Base-by-base conservation (phyloP, 2,113 vertebrate species). In the Diadophis punctatus region DNA sequence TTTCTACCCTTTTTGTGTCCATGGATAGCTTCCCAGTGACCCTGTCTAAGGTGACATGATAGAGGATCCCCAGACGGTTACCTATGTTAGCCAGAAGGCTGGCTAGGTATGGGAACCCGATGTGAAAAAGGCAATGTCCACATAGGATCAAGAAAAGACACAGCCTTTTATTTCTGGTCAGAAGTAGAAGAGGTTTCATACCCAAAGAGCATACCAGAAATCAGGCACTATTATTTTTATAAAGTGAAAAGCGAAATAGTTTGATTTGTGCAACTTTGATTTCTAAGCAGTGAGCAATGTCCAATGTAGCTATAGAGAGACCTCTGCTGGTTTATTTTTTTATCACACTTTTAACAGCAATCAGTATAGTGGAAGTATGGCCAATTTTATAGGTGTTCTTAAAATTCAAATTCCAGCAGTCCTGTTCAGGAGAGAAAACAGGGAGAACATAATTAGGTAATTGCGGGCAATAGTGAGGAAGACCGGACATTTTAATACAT, bases 241-340 rank as follows among this genome's bases (percentile, higher is more conserved):
- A 55, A 55, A 60, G 9, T 1, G n/a, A 52, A 14, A 80, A 80
- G 12, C 3, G 0, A 90, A 51, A n/a, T 48, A 11, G 46, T 74
- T 74, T 30, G 48, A 12, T 80, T 80, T 90, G 11, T 88, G 87
- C 55, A 88, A 30, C 3, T 52, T 87, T 43, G 18, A n/a, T 51
- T 34, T 86, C 89, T 30, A 34, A 49, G 9, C 12, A 14, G 8
- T 52, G 39, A 60, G 14, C 16, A 39, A 11, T 16, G n/a, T 86
- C 63, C 88, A 89, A 60, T 89, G 20, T 86, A 89, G 20, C 86
- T 34, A 48, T 34, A 48, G 11, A 91, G 74, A 86, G 90, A 90
- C 87, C 90, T 89, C 93, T 93, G 80, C 68, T 91, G 93, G 90
- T n/a, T 86, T 86, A 27, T 58, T 89, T 85, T 56, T 18, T 8